Evolutionary conservation across 64 coral and sea anemone species (phyloP), one percentile per base, ranked within the genome.

Genomic region (Cladopsammia gracilis): DNA sequence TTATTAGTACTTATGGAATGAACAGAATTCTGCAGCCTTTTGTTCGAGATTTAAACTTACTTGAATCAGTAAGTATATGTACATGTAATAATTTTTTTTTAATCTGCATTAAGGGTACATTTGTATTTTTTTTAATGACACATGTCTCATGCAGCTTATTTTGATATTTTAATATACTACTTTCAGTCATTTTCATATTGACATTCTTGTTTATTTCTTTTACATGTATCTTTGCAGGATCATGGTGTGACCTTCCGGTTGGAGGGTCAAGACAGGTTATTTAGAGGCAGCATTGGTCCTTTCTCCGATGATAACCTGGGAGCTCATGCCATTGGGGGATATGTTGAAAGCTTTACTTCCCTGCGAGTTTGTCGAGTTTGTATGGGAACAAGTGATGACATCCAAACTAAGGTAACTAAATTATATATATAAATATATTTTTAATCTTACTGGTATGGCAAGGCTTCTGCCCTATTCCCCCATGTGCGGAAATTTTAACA

Each of bases 261-360:
- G 20, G 90, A 96, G 65, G 78, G 62, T 46, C 75, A 92, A 65
- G 89, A 71, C 18, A 92, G 86, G 42, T 34, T 68, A 6, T 86
- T 96, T 47, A 64, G 72, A 80, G 95, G 91, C 8, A 89, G 78
- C 25, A 96, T 96, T 90, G 95, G 90, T 10, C 95, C 95, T 15
- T 96, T 90, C 54, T 87, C 90, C 4, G 70, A 19, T 90, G 95
- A 96, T 16, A 96, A 96, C 64, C 95, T 96, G 78, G 95, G 95
- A 5, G 87, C 90, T 56, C 95, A 93, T 73, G 19, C 61, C 11
- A n/a, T 96, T 81, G 95, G 95, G 15, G 91, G 90, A 48, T 93
- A 73, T 49, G 24, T 64, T 62, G 95, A 90, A 79, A 90, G 90
- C 26, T 93, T 96, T 57, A 90, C n/a, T 58, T 65, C 59, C 9